Base-by-base conservation (phyloP, 1,140 invertebrate species). In the Diplogasteroides magnus region DNA sequence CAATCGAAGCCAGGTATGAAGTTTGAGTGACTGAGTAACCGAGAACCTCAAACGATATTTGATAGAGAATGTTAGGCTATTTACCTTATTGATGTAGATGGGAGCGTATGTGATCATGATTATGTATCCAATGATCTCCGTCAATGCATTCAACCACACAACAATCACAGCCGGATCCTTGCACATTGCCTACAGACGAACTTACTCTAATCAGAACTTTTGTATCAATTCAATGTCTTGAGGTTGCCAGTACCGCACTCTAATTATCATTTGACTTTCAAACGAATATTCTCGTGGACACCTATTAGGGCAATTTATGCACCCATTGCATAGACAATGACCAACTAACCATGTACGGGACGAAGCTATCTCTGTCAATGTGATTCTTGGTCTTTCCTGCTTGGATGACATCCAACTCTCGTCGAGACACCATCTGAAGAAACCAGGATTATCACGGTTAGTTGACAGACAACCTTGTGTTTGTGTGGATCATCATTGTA, bases 401-500 rank as follows among this genome's bases (percentile, higher is more conserved):
- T 61, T 72, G 70, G 32, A 72, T 72, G 1, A 32, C 48, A 6
- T 26, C 58, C 25, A 72, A 55, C n/a, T 72, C 70, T 15, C 61
- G 55, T 31, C 31, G 31, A 0, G 70, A 72, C 0, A 72, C 70
- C 26, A 28, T 32, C 2, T n/a, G n/a, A n/a, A n/a, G n/a, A n/a
- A n/a, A n/a, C n/a, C n/a, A n/a, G n/a, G n/a, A n/a, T n/a, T n/a
- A n/a, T n/a, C n/a, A n/a, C n/a, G n/a, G n/a, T n/a, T n/a, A n/a
- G n/a, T n/a, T n/a, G n/a, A n/a, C n/a, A n/a, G n/a, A n/a, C n/a
- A n/a, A n/a, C n/a, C n/a, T 19, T 48, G 19, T 61, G 59, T 15
- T 25, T 29, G 13, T 72, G 70, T n/a, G 70, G 70, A 62, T 72
- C 70, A 31, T 72, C 65, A 31, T 63, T 72, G 60, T 72, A 72